Evolutionary conservation across 2,888 invertebrate genomes (phyloP), one percentile per base, ranked within the genome.

Genomic region (Phaedon cochleariae): DNA sequence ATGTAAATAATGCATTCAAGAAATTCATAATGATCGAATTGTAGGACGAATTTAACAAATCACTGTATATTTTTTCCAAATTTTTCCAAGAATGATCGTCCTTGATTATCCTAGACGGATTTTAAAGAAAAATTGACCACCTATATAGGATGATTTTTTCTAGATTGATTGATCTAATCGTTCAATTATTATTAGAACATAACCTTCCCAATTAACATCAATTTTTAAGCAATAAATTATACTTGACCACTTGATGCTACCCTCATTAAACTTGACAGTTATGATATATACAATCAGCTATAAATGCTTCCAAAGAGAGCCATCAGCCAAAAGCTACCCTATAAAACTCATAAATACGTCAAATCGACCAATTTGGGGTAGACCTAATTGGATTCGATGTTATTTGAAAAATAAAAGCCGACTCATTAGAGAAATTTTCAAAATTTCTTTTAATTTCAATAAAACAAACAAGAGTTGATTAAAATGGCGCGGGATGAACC

Each of bases 261-360:
- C 66, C 66, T 66, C 62, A 66, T 66, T 66, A 66, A 41, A 62
- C 62, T 59, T 59, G 66, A 66, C 66, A 66, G 58, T 66, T 62
- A 66, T 66, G 66, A 66, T 66, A 59, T 62, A 66, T 66, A 66
- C 62, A 59, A 66, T 66, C 62, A 62, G 62, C 54, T 34, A 62
- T 66, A 66, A 66, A 66, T 59, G 59, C 54, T 66, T 59, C 62
- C 37, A 62, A 29, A 65, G 57, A 62, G 51, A 65, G 58, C 57
- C 58, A 61, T 65, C 61, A 65, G 57, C 58, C 51, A 22, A 51
- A 66, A 66, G 62, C 62, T 45, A 66, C 66, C 66, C 66, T 22
- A 55, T 21, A 45, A 59, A 59, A 62, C 62, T 59, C 66, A 54
- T 66, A 66, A 66, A 66, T 66, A 59, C 62, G 54, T 66, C 66